Conservation (phyloP, 2,888 invertebrate genomes). For the Allophyes oxyacanthae region DNA sequence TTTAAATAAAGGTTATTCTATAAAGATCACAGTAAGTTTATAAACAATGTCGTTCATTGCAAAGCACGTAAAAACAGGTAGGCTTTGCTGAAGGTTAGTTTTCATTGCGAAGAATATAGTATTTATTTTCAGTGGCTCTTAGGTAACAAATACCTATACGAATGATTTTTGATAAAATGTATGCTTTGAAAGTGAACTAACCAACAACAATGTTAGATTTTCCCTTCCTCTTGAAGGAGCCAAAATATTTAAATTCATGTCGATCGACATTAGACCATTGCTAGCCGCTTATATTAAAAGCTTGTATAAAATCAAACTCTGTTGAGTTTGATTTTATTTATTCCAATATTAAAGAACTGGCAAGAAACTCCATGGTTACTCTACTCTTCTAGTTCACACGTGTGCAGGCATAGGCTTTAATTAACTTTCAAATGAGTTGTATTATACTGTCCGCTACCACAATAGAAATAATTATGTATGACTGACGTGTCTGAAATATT, state of each 20-base stretch:
- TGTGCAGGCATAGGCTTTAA: background rate
- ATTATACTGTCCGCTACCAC: background rate
- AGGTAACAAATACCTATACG: conserved; percentile 1
- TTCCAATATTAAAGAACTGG: no score
- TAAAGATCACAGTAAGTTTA: conserved; percentile 21
- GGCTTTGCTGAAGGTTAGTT: conserved; percentile 36
- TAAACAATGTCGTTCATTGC: conserved; percentile 23
- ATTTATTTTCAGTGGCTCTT: conserved; percentile 3
- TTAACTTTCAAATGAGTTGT: no score
- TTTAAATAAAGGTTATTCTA: conserved; percentile 6
- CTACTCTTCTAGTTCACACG: background rate
- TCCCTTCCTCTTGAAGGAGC: no score
- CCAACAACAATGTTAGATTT: no score
- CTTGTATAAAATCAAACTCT: no score
- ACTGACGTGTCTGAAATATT: background rate
- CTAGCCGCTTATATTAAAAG: no score
- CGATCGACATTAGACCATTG: no score
- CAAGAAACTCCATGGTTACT: no score
- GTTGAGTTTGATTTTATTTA: no score
- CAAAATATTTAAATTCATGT: no score
- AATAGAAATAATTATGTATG: background rate
- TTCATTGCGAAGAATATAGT: conserved; percentile 6
- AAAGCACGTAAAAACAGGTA: conserved; percentile 40
- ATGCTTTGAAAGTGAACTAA: no score
- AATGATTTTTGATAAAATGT: conserved; percentile 6